phyloP scores from a whole-genome alignment of 2,888 invertebrate species.

The Agrypnus murinus region DNA sequence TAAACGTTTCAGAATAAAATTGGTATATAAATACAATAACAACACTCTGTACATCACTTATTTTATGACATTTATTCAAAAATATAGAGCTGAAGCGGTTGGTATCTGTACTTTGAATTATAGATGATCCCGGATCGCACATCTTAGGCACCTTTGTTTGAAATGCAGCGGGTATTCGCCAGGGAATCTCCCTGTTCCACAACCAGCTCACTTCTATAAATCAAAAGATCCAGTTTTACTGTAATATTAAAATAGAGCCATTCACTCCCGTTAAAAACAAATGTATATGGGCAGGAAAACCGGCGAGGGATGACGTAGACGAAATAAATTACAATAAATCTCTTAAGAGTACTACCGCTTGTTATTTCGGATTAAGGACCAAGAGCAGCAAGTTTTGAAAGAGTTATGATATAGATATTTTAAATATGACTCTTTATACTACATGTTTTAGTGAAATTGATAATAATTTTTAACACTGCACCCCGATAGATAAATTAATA shows the following conservation, averaged over 20 bases:
- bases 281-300: background rate
- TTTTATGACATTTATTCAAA: conserved; percentile 36
- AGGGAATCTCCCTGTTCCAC: conserved; percentile 45
- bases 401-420: conserved; percentile 49
- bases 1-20: background rate
- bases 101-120: conserved; percentile 44
- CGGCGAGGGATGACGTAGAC: conserved; percentile 3
- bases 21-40: conserved; percentile 12
- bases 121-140: conserved; percentile 48
- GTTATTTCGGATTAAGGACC: conserved; percentile 32
- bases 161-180: conserved; percentile 44
- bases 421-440: too few relatives aligned
- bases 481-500: too few relatives aligned
- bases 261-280: conserved; percentile 31
- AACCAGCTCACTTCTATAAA: conserved; percentile 41
- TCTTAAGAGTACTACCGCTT: conserved; percentile 33
- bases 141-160: conserved; percentile 51
- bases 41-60: conserved; percentile 28
- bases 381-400: conserved; percentile 32
- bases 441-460: too few relatives aligned
- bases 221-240: conserved; percentile 44
- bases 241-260: conserved; percentile 46
- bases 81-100: conserved; percentile 25
- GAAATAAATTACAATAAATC: conserved; percentile 42
- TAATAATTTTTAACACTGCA: too few relatives aligned